A percentile compares a stretch with the other conserved stretches of the same genome.
phyloP scores from a whole-genome alignment of 2,797 vertebrate genomes.

The Cheirogaleus major region DNA sequence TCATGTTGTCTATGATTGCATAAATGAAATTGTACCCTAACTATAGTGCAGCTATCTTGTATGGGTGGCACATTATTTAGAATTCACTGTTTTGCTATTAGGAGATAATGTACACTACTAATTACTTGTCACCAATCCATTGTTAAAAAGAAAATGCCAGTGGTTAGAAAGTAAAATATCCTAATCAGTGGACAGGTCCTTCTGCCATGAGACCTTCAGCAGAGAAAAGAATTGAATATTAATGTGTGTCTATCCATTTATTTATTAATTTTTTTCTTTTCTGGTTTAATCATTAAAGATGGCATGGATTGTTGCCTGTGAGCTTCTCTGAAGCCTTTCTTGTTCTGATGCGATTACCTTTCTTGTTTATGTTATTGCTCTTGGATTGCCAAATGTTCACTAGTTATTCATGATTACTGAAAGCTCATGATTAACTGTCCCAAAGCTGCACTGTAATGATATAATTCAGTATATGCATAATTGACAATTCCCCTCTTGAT shows the following conservation, averaged over 20 bases:
- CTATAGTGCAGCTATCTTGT: not conserved
- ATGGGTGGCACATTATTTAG: constrained; percentile 25
- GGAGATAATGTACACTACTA: constrained; percentile 67
- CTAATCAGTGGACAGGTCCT: constrained; percentile 71
- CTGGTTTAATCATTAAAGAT: constrained; percentile 39
- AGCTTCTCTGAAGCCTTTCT: constrained; percentile 27
- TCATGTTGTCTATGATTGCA: constrained; percentile 26
- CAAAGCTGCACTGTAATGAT: constrained; percentile 74
- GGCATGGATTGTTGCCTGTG: constrained; percentile 17
- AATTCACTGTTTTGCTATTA: constrained; percentile 62
- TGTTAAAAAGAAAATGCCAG: constrained; percentile 59
- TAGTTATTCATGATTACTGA: constrained; percentile 66
- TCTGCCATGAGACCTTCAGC: constrained; percentile 16
- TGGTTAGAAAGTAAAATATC: constrained; percentile 67
- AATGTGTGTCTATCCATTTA: not conserved
- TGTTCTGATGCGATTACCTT: constrained; percentile 69
- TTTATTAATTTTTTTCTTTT: constrained; percentile 3
- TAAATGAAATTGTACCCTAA: not conserved
- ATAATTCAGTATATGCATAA: constrained; percentile 74
- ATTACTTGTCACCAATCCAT: constrained; percentile 43
- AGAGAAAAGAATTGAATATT: constrained; percentile 63
- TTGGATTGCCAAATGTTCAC: constrained; percentile 69
- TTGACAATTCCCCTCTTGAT: constrained; percentile 75
- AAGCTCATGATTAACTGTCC: constrained; percentile 75
- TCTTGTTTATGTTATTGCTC: constrained; percentile 68